Base-by-base conservation (phyloP, 2,797 vertebrate genomes). In the Rousettus madagascariensis region DNA sequence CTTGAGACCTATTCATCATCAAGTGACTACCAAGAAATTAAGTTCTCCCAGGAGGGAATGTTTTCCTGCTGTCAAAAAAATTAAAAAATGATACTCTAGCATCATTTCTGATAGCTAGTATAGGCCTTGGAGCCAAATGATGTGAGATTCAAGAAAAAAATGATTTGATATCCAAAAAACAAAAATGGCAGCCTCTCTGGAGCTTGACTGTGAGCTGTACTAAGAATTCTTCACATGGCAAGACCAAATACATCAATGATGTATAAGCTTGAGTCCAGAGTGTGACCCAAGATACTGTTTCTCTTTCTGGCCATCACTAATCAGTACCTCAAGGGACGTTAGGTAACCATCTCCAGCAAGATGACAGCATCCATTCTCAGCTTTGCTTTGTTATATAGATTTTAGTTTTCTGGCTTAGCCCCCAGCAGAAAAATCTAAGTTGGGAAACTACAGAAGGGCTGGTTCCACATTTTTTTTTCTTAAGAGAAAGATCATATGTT, bases 1-100 rank as follows among this genome's bases (percentile, higher is more conserved):
- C 38, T 53, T 30, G 43, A 92, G 88, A 86, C 74, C 59, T 90
- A 38, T 36, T 96, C 88, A 86, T 94, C 88, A 95, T 78, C 38
- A 71, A 96, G 61, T 84, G 71, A 86, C 71, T 26, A 63, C 41
- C 38, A 69, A 74, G 71, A 77, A 85, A 91, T 86, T 65, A 86
- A 95, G 74, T 5, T 15, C 20, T n/a, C 53, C 12, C 28, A 69
- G 38, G 79, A 87, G 51, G 22, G 38, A 24, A 55, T 71, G 17
- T 65, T 95, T 97, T 89, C 65, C 36, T 96, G 15, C 61, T 95
- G 49, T 55, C 69, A 65, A 68, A 93, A 26, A 49, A 94, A 91
- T 65, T 72, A 5, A 75, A 91, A 90, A 90, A 78, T 51, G 6
- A 49, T 80, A 57, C 53, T 74, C 26, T 51, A 59, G 53, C 20